A percentile compares a stretch with the other conserved stretches of the same genome.
Conservation (phyloP, 2,113 vertebrate species). For the Dicaeum eximium region DNA sequence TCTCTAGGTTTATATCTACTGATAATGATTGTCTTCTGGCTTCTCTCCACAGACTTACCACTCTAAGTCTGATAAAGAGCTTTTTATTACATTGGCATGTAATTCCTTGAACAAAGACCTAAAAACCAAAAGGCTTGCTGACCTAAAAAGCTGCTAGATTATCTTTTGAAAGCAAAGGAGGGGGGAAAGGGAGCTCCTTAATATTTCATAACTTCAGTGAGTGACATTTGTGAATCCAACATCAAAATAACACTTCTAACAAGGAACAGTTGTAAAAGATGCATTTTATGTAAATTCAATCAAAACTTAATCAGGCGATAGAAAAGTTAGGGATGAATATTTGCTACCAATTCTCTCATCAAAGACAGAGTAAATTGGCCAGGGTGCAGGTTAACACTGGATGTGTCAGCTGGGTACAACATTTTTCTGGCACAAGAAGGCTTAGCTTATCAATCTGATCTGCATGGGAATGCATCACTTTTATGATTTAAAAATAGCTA, state of each 20-base stretch:
- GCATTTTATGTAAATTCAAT: background rate
- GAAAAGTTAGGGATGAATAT: background rate
- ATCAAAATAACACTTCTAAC: background rate
- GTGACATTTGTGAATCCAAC: background rate
- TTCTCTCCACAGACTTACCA: background rate
- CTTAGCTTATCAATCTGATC: background rate
- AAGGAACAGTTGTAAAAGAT: background rate
- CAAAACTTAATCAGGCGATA: background rate
- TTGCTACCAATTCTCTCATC: background rate
- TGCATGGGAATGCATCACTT: background rate
- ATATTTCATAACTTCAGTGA: background rate
- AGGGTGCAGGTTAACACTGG: background rate
- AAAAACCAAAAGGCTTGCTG: background rate
- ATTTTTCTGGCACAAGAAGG: background rate
- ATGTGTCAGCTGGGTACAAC: background rate
- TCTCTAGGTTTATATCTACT: background rate
- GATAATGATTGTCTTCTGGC: background rate
- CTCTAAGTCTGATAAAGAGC: background rate
- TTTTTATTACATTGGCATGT: background rate
- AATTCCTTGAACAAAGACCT: slow-evolving; percentile 10
- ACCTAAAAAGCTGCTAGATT: background rate
- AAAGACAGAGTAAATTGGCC: background rate
- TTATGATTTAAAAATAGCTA: background rate
- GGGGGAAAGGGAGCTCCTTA: background rate
- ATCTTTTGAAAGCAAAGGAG: background rate